A percentile compares a stretch with the other conserved stretches of the same genome.
phyloP scores from a whole-genome alignment of 2,113 vertebrate genomes.

The Copsychus sechellarum region DNA sequence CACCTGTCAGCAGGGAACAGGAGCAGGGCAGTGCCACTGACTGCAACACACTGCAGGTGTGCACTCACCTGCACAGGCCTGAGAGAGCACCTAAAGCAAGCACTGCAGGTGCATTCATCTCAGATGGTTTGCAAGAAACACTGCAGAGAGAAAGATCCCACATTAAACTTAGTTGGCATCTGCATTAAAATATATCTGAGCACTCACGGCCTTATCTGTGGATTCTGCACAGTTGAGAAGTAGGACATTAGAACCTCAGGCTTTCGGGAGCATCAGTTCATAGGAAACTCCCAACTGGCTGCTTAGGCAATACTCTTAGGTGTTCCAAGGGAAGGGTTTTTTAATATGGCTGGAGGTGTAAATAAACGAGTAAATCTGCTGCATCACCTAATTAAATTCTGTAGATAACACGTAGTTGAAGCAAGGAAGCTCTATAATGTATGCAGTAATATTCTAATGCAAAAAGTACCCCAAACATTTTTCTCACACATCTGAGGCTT shows the following conservation, averaged over 20 bases:
- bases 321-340: not conserved
- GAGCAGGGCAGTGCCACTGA: not conserved
- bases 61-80: not conserved
- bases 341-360: not conserved
- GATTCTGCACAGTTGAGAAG: not conserved
- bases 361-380: not conserved
- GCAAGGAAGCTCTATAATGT: not conserved
- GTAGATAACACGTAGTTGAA: not conserved
- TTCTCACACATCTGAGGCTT: not conserved
- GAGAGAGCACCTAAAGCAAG: not conserved
- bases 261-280: not conserved
- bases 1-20: not conserved
- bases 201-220: rapidly evolving
- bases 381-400: not conserved
- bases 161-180: not conserved
- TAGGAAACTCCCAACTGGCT: not conserved
- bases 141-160: not conserved
- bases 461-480: not conserved
- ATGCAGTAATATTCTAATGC: not conserved
- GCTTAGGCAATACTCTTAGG: not conserved
- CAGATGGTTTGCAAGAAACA: not conserved
- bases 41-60: not conserved
- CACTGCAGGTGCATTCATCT: not conserved
- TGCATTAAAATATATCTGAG: not conserved
- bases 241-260: not conserved